phyloP scores from a whole-genome alignment of 2,113 vertebrate genomes.

The Hemibagrus wyckioides region DNA sequence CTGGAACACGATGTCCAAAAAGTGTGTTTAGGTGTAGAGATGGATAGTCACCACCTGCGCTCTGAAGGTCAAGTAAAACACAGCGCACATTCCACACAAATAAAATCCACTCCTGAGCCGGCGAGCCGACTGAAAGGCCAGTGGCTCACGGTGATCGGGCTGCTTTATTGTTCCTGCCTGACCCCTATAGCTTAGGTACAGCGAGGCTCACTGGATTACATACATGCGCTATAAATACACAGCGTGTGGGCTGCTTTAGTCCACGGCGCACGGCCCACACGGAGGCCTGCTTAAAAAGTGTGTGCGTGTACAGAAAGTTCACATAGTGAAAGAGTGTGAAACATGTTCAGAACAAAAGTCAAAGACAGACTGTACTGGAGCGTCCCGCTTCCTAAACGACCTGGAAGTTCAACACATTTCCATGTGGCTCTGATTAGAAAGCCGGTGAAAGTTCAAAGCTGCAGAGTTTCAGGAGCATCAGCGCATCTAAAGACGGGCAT shows the following conservation, averaged over 20 bases:
- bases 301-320: background rate
- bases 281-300: slow-evolving; percentile 20
- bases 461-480: background rate
- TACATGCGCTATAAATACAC: slow-evolving; percentile 47
- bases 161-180: slow-evolving; percentile 37
- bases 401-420: background rate
- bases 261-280: slow-evolving; percentile 26
- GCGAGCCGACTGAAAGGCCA: slow-evolving; percentile 28
- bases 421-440: slow-evolving; percentile 12
- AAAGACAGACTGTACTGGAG: background rate
- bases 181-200: slow-evolving; percentile 46
- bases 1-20: slow-evolving; percentile 36
- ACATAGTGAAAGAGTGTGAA: background rate
- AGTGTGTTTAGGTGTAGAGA: background rate
- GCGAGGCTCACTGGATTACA: slow-evolving; percentile 42
- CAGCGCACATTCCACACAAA: slow-evolving; percentile 29
- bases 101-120: slow-evolving; percentile 36
- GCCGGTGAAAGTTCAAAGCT: background rate
- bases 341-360: background rate
- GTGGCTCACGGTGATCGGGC: slow-evolving; percentile 38
- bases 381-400: background rate
- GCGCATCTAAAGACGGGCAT: background rate
- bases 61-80: slow-evolving; percentile 43
- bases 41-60: slow-evolving; percentile 20
- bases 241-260: slow-evolving; percentile 48